Base-by-base conservation (phyloP, 2,113 vertebrate genomes). In the Psophia crepitans region DNA sequence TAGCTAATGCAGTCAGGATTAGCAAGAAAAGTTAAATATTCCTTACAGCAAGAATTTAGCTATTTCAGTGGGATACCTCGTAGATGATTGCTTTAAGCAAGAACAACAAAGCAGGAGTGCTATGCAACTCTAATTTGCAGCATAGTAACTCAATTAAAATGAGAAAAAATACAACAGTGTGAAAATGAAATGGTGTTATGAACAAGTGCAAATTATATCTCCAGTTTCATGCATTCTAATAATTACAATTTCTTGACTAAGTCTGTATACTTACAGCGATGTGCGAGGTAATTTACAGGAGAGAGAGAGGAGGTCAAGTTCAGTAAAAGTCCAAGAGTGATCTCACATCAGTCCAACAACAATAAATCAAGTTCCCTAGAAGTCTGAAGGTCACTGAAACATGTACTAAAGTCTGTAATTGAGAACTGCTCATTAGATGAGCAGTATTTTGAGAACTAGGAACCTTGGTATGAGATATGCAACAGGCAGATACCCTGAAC, bases 161-260 rank as follows among this genome's bases (percentile, higher is more conserved):
- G 57, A 83, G 74, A 73, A 81, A 61, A 91, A 91, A 73, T 20
- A 51, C 43, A 91, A n/a, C 48, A 28, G 11, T 35, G 44, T 89
- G 39, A 70, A 87, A 95, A 82, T n/a, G 17, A 87, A 96, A 70
- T 70, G 43, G 39, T 68, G 84, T 71, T 79, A 86, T 78, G 84
- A 90, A 66, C 58, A 91, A 92, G 76, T 87, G 91, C 48, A 73
- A 96, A 89, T 93, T 89, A 27, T 56, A 23, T 91, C 87, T 96
- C 57, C 57, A 53, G 81, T 94, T 96, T 79, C 81, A 82, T 70
- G 12, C 10, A 12, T 84, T 94, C 84, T 84, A 44, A 57, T 95
- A 94, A 93, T 92, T 92, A 57, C 30, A 78, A 12, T 92, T 87
- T 74, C 87, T 80, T 94, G 79, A 89, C 83, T 80, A 66, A 74